These are phyloP conservation scores for Cordilura impudica DNA, from an alignment of 2,888 invertebrate genomes.

Conservation along the genomic window DNA sequence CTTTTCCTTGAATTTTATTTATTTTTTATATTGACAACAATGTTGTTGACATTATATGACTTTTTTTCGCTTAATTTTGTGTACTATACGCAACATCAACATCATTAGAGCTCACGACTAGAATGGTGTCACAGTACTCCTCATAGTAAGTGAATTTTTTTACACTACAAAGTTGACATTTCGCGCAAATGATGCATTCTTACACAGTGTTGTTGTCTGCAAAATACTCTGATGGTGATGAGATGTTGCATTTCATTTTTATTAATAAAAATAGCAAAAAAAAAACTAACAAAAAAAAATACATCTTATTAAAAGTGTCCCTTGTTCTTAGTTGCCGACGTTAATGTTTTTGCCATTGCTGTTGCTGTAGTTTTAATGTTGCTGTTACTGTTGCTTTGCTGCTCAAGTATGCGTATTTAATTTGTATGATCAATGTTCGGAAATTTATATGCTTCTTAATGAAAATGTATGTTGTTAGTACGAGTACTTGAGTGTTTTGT, in stretches of 20 bases:
- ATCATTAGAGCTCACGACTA: slow-evolving; percentile 7
- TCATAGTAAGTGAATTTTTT: slow-evolving; percentile 57
- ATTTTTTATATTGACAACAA: slow-evolving; percentile 53
- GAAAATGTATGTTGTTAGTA: slow-evolving; percentile 13
- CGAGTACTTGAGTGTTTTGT: slow-evolving; percentile 16
- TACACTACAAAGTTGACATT: slow-evolving; percentile 51
- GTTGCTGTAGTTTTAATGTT: slow-evolving; percentile 7
- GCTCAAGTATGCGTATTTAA: slow-evolving; percentile 44
- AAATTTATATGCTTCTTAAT: slow-evolving; percentile 38
- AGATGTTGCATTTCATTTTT: not conserved
- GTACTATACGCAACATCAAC: slow-evolving; percentile 5
- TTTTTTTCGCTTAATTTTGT: not conserved
- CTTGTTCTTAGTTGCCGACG: not conserved
- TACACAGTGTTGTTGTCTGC: slow-evolving; percentile 20
- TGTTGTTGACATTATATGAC: slow-evolving; percentile 52
- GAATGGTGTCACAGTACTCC: slow-evolving; percentile 14
- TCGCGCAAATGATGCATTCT: slow-evolving; percentile 24
- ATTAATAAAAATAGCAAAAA: slow-evolving; percentile 30
- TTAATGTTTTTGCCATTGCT: not conserved
- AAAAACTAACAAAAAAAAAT: slow-evolving; percentile 7
- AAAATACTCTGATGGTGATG: not conserved
- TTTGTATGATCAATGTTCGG: slow-evolving; percentile 12
- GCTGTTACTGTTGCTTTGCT: slow-evolving; percentile 31
- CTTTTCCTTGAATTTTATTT: not conserved
- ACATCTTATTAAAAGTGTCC: slow-evolving; percentile 54